phyloP scores from a whole-genome alignment of 35 echinoderm and acorn worm species.

The Eucidaris tribuloides region DNA sequence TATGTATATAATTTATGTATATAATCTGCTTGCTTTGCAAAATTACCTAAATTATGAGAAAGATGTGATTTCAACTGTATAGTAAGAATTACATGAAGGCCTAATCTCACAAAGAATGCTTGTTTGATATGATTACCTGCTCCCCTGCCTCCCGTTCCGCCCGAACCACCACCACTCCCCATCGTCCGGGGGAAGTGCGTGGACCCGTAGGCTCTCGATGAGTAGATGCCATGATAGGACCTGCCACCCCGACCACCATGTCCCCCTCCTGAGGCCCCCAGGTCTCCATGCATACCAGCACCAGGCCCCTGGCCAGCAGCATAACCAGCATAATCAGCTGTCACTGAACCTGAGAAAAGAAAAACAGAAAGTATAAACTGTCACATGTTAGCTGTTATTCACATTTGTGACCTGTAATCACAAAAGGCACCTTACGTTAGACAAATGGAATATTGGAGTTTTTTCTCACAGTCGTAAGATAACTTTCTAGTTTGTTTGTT shows the following conservation, averaged over 20 bases:
- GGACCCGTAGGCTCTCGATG: slow-evolving; percentile 60
- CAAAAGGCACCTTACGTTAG: too few relatives aligned
- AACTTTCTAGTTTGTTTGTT: too few relatives aligned
- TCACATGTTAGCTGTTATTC: too few relatives aligned
- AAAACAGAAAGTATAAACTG: neutral
- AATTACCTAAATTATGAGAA: too few relatives aligned
- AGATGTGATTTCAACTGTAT: too few relatives aligned
- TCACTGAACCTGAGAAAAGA: slow-evolving; percentile 47
- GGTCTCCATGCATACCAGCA: slow-evolving; percentile 6
- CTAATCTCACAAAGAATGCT: too few relatives aligned
- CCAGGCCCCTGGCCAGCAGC: slow-evolving; percentile 51
- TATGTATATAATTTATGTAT: too few relatives aligned
- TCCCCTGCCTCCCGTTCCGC: slow-evolving; percentile 43
- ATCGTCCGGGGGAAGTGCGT: slow-evolving; percentile 37
- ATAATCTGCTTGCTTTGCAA: too few relatives aligned
- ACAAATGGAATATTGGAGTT: too few relatives aligned
- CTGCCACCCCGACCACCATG: slow-evolving; percentile 85
- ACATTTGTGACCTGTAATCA: too few relatives aligned
- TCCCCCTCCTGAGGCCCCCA: slow-evolving; percentile 60
- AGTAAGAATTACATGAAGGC: too few relatives aligned
- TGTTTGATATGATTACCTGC: slow-evolving; percentile 6
- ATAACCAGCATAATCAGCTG: slow-evolving; percentile 67
- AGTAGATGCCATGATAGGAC: slow-evolving; percentile 62
- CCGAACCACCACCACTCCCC: slow-evolving; percentile 80
- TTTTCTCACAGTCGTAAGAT: too few relatives aligned